Evolutionary conservation across 2,888 invertebrate genomes (phyloP).

Genomic region (Mechanitis mazaeus): DNA sequence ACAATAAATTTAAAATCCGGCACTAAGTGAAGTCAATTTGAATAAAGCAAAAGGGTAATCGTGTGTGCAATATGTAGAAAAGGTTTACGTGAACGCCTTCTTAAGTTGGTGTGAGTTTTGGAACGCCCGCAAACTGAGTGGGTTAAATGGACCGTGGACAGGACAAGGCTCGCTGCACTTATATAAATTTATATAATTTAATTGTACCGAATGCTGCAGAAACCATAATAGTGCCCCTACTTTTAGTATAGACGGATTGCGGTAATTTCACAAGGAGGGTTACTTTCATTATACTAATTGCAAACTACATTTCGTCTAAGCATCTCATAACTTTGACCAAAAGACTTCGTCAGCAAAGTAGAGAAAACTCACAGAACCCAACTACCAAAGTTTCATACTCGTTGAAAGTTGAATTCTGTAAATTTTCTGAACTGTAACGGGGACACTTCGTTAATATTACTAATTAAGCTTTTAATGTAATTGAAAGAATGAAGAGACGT

Average conservation of each 20-base stretch:
- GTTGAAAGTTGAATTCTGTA: conserved; percentile 25
- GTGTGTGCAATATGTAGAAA: conserved; percentile 35
- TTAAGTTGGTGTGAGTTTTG: conserved; percentile 45
- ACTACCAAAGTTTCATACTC: conserved; percentile 60
- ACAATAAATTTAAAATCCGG: neutral
- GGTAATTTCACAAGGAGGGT: conserved; percentile 65
- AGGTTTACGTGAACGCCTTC: conserved; percentile 44
- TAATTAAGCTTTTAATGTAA: conserved; percentile 76
- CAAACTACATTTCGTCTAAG: conserved; percentile 71
- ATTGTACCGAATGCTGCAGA: conserved; percentile 56
- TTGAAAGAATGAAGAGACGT: conserved; percentile 70
- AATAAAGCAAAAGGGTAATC: conserved; percentile 30
- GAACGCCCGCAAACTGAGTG: conserved; percentile 55
- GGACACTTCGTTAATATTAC: conserved; percentile 69
- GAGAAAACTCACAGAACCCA: conserved; percentile 61
- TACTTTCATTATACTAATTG: conserved; percentile 75
- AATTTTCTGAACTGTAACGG: conserved; percentile 45
- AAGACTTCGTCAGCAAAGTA: conserved; percentile 63
- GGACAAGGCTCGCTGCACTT: conserved; percentile 62
- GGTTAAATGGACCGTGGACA: conserved; percentile 69
- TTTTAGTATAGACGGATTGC: conserved; percentile 61
- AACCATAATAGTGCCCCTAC: neutral
- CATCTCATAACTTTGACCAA: conserved; percentile 64
- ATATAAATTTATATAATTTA: conserved; percentile 70
- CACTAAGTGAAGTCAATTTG: neutral